These are phyloP conservation scores for Nibea albiflora DNA, from an alignment of 2,113 vertebrate genomes.

Conservation along the genomic window DNA sequence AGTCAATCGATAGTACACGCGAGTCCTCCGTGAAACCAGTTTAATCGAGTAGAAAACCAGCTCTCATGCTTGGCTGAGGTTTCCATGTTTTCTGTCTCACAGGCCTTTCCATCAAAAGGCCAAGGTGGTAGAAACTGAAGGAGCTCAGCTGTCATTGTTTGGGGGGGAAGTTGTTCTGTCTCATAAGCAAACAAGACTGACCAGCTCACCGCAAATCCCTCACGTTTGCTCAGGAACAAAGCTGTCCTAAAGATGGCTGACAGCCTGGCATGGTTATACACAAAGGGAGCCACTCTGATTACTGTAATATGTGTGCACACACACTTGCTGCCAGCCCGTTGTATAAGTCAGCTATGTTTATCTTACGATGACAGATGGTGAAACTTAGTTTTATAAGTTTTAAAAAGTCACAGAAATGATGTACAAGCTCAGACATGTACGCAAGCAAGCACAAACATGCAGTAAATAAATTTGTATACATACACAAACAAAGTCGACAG, in stretches of 20 bases:
- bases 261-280: not conserved
- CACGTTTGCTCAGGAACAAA: slow-evolving; percentile 28
- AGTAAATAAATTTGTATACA: not conserved
- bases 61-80: slow-evolving; percentile 62
- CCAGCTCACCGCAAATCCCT: slow-evolving; percentile 15
- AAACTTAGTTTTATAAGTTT: not conserved
- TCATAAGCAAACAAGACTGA: slow-evolving; percentile 29
- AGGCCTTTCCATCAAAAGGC: slow-evolving; percentile 39
- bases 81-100: slow-evolving; percentile 57
- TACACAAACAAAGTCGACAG: not conserved
- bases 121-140: slow-evolving; percentile 49
- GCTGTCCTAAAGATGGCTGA: not conserved
- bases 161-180: slow-evolving; percentile 13
- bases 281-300: slow-evolving; percentile 3
- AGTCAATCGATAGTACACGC: slow-evolving; percentile 36
- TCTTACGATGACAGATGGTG: not conserved
- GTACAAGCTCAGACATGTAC: not conserved
- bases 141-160: slow-evolving; percentile 4
- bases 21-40: slow-evolving; percentile 42
- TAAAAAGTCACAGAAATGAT: not conserved
- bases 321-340: not conserved
- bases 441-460: not conserved
- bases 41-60: slow-evolving; percentile 71
- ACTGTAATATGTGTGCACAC: not conserved
- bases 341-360: not conserved